These are phyloP conservation scores for Etheostoma perlongum DNA, from an alignment of 2,797 vertebrate genomes.

Conservation along the genomic window DNA sequence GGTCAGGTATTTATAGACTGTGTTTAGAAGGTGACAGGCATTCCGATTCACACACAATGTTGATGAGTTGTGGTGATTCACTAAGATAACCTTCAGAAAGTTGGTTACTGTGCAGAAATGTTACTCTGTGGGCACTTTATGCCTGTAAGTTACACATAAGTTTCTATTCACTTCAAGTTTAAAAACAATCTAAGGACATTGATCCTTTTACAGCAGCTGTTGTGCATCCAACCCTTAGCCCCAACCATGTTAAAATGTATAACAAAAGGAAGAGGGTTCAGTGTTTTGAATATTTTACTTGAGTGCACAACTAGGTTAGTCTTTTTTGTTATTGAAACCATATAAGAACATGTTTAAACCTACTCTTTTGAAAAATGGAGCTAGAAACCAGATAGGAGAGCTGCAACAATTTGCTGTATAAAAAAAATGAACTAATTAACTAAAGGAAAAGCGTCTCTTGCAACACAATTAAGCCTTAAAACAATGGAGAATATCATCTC, in stretches of 20 bases:
- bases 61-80: slow-evolving; percentile 56
- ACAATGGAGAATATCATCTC: slow-evolving; percentile 2
- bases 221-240: slow-evolving; percentile 1
- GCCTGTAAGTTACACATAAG: neutral
- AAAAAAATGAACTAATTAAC: neutral
- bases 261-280: neutral
- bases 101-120: slow-evolving; percentile 36
- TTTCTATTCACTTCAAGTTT: slow-evolving; percentile 2
- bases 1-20: slow-evolving; percentile 52
- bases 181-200: neutral
- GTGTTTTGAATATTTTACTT: slow-evolving; percentile 23
- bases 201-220: slow-evolving; percentile 5
- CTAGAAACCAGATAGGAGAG: neutral
- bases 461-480: neutral
- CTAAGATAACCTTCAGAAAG: slow-evolving; percentile 56
- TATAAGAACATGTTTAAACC: neutral
- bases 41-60: slow-evolving; percentile 54
- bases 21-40: slow-evolving; percentile 52
- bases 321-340: neutral
- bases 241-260: neutral
- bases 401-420: neutral
- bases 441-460: neutral
- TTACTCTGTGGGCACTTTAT: neutral
- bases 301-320: neutral
- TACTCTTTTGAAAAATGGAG: slow-evolving; percentile 7